phyloP scores from a whole-genome alignment of 2,113 vertebrate species.

The Xenus cinereus region DNA sequence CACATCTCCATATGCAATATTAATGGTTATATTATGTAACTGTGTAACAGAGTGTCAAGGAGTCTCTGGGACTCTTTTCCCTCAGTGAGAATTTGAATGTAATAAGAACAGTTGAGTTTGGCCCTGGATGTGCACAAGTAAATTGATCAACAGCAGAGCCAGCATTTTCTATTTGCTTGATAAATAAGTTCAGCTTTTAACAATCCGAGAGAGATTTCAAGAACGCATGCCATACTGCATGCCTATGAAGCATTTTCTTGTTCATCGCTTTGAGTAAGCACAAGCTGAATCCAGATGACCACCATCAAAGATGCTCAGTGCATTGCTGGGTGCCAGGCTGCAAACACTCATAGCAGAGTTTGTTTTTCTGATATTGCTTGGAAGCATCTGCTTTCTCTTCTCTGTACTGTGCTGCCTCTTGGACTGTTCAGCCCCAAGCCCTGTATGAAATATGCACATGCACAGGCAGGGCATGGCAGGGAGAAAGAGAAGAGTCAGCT shows the following conservation, averaged over 20 bases:
- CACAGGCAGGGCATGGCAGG: neutral
- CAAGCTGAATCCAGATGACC: neutral
- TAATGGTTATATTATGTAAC: constrained; percentile 41
- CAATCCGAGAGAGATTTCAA: neutral
- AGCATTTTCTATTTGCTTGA: neutral
- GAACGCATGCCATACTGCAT: neutral
- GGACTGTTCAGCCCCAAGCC: neutral
- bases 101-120: neutral
- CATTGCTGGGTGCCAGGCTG: neutral
- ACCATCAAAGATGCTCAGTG: neutral
- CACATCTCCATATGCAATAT: neutral
- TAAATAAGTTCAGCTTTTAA: neutral
- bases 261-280: neutral
- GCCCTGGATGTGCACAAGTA: neutral
- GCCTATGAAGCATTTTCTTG: neutral
- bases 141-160: neutral
- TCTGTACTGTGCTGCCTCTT: neutral
- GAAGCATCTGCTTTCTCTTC: neutral
- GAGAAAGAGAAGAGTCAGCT: neutral
- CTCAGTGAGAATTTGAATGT: neutral
- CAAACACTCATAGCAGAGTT: neutral
- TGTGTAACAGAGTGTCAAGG: neutral
- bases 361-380: neutral
- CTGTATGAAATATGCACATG: neutral
- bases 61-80: neutral